Percentiles rank a stretch among this genome's conserved stretches.
Evolutionary conservation across 2,113 vertebrate genomes (phyloP).

Genomic region (Maccullochella peelii): DNA sequence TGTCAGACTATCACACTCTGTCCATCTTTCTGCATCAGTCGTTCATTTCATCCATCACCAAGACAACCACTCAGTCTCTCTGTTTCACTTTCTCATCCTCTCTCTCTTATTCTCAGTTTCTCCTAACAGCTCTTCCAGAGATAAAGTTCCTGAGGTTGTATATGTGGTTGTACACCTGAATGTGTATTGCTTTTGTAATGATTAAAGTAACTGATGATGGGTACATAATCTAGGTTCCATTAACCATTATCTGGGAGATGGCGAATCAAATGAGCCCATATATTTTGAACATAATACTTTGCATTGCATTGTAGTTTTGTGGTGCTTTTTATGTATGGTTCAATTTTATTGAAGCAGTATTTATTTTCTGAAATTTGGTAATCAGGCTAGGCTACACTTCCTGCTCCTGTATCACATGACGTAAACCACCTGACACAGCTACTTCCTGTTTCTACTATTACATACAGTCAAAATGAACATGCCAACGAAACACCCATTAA

Average conservation of each 20-base stretch:
- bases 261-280: background rate
- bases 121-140: background rate
- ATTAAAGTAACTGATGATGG: background rate
- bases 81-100: background rate
- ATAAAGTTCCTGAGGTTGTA: background rate
- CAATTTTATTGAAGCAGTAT: too few relatives aligned
- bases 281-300: background rate
- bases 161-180: background rate
- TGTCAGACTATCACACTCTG: conserved; percentile 11
- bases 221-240: background rate
- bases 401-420: too few relatives aligned
- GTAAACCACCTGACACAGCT: too few relatives aligned
- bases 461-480: too few relatives aligned
- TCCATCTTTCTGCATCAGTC: conserved; percentile 17
- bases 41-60: conserved; percentile 37
- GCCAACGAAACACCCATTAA: too few relatives aligned
- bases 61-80: conserved; percentile 12
- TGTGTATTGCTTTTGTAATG: background rate
- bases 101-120: conserved; percentile 27
- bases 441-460: too few relatives aligned
- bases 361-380: too few relatives aligned
- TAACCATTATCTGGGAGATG: background rate
- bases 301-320: too few relatives aligned
- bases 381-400: too few relatives aligned
- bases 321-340: too few relatives aligned